Evolutionary conservation across 1,140 invertebrate genomes (phyloP).

Genomic region (Eulimnadia texana): DNA sequence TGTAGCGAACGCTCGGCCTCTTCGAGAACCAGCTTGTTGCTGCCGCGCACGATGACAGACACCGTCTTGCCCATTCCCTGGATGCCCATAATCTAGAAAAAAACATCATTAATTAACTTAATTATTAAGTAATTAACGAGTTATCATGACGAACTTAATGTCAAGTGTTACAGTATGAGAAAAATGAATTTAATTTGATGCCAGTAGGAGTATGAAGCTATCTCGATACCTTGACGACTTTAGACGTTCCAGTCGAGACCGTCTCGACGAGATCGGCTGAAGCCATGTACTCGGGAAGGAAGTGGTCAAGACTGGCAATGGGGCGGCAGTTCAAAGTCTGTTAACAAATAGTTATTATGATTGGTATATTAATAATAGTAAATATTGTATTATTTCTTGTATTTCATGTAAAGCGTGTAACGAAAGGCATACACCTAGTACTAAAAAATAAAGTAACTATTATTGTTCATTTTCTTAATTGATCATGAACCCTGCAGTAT

Average conservation of each 20-base stretch:
- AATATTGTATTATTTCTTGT: too few relatives aligned
- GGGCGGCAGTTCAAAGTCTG: constrained; percentile 80
- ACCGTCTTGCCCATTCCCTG: constrained; percentile 78
- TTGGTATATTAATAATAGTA: too few relatives aligned
- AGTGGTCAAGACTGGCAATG: constrained; percentile 97
- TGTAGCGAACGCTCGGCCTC: constrained; percentile 93
- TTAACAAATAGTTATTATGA: too few relatives aligned
- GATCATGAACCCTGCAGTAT: too few relatives aligned
- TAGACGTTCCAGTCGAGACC: constrained; percentile 70
- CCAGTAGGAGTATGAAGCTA: neutral
- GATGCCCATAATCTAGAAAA: constrained; percentile 64
- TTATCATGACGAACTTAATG: too few relatives aligned
- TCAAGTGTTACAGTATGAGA: too few relatives aligned
- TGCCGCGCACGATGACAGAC: constrained; percentile 83
- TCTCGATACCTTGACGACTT: constrained; percentile 72
- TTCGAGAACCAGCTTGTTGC: constrained; percentile 89
- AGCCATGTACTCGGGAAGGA: constrained; percentile 77
- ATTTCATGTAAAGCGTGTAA: too few relatives aligned
- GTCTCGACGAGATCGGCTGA: constrained; percentile 91
- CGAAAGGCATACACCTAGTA: too few relatives aligned
- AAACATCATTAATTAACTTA: too few relatives aligned
- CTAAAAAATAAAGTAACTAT: too few relatives aligned
- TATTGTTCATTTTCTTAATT: too few relatives aligned
- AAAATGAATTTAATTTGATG: neutral
- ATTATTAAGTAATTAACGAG: too few relatives aligned